Evolutionary conservation across 2,797 vertebrate genomes (phyloP).

Genomic region (Limnodromus scolopaceus): DNA sequence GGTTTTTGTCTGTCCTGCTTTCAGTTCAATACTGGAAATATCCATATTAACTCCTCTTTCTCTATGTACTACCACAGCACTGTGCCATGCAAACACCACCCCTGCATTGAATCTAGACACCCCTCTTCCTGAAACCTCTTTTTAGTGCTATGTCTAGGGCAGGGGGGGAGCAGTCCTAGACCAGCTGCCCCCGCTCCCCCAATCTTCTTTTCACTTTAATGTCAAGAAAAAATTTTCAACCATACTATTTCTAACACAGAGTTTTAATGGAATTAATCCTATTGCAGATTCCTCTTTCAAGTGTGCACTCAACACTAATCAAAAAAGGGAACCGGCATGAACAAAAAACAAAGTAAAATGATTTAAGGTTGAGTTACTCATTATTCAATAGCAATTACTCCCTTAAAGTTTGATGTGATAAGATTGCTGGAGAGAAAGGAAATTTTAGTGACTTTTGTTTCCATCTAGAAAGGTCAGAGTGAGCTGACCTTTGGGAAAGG

Average conservation of each 20-base stretch:
- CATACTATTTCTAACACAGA: no score
- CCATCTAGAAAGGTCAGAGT: background rate
- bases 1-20: background rate
- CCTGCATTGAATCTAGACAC: fast-evolving
- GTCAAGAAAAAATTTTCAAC: no score
- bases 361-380: background rate
- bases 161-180: background rate
- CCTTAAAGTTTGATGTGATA: background rate
- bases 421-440: background rate
- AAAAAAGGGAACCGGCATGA: fast-evolving
- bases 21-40: background rate
- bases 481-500: background rate
- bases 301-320: fast-evolving
- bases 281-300: background rate
- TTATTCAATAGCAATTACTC: background rate
- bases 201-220: background rate
- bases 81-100: background rate
- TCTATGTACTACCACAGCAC: fast-evolving
- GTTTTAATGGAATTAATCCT: background rate
- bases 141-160: fast-evolving
- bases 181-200: background rate
- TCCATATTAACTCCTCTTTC: fast-evolving
- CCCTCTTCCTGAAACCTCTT: background rate
- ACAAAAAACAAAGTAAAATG: background rate
- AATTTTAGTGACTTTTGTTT: background rate